These are phyloP conservation scores for Gracilinanus agilis DNA, from an alignment of 2,113 vertebrate genomes.

Conservation along the genomic window DNA sequence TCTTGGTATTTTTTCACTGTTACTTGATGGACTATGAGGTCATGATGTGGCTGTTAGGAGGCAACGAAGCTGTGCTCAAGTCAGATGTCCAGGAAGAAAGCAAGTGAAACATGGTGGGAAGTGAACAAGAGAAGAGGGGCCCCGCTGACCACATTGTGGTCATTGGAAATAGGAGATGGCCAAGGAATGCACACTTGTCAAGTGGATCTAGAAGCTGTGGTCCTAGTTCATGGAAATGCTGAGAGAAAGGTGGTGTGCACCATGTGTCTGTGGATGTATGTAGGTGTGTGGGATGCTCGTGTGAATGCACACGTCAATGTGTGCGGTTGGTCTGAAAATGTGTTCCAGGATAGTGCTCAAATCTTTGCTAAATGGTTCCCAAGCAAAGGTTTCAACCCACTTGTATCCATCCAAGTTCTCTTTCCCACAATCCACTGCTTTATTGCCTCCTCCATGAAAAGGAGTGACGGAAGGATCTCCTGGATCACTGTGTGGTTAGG, in stretches of 20 bases:
- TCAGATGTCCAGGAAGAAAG: neutral
- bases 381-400: neutral
- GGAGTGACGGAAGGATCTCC: slow-evolving; percentile 10
- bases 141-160: neutral
- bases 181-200: neutral
- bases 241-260: slow-evolving; percentile 2
- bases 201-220: neutral
- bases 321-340: slow-evolving; percentile 57
- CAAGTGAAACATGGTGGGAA: neutral
- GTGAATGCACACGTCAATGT: slow-evolving; percentile 32
- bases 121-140: too few species aligned
- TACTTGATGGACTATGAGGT: neutral
- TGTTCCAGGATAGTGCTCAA: neutral
- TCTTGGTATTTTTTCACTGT: slow-evolving; percentile 12
- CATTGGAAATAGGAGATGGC: neutral
- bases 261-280: neutral
- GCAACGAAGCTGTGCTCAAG: neutral
- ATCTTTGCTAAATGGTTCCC: neutral
- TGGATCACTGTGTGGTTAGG: slow-evolving; percentile 5
- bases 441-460: neutral
- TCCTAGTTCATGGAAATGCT: neutral
- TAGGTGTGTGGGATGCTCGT: neutral
- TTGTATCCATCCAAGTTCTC: slow-evolving; percentile 29
- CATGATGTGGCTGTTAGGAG: neutral
- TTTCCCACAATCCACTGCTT: slow-evolving; percentile 43